These are phyloP conservation scores for Tachypleus tridentatus DNA, from an alignment of 1,140 invertebrate species.

Conservation along the genomic window DNA sequence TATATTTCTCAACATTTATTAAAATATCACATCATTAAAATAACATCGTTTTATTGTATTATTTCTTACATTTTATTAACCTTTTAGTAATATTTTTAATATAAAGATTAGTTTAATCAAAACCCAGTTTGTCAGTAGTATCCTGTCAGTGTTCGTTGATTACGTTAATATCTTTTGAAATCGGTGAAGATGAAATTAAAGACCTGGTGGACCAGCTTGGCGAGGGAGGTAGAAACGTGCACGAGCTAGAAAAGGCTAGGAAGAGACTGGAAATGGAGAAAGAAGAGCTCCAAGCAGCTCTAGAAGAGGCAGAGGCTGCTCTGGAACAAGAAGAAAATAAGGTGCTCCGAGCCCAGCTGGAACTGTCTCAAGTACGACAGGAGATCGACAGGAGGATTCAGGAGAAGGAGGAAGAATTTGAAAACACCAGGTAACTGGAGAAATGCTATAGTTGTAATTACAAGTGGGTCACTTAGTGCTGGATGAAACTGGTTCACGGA, in stretches of 20 bases:
- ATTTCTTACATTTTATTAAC: background rate
- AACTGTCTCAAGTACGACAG: slow-evolving; percentile 92
- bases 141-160: background rate
- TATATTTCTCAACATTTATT: background rate
- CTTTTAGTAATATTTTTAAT: slow-evolving; percentile 2
- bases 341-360: slow-evolving; percentile 89
- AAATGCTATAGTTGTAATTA: background rate
- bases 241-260: slow-evolving; percentile 96
- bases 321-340: slow-evolving; percentile 98
- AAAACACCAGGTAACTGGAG: slow-evolving; percentile 58
- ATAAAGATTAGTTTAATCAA: background rate
- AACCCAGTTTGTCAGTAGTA: background rate
- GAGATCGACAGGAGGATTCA: slow-evolving; percentile 98
- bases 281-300: slow-evolving; percentile 95
- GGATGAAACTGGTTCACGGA: background rate
- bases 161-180: no score
- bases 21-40: background rate
- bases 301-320: slow-evolving; percentile 97
- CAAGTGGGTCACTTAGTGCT: background rate
- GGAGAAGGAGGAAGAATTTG: slow-evolving; percentile 99
- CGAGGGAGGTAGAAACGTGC: slow-evolving; percentile 84
- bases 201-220: slow-evolving; percentile 97
- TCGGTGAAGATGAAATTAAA: slow-evolving; percentile 75
- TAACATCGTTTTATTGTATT: slow-evolving; percentile 1
- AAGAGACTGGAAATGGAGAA: slow-evolving; percentile 98